A percentile compares a stretch with the other conserved stretches of the same genome.
These are phyloP conservation scores for Tachuris rubrigastra DNA, from an alignment of 2,113 vertebrate species.

Conservation along the genomic window DNA sequence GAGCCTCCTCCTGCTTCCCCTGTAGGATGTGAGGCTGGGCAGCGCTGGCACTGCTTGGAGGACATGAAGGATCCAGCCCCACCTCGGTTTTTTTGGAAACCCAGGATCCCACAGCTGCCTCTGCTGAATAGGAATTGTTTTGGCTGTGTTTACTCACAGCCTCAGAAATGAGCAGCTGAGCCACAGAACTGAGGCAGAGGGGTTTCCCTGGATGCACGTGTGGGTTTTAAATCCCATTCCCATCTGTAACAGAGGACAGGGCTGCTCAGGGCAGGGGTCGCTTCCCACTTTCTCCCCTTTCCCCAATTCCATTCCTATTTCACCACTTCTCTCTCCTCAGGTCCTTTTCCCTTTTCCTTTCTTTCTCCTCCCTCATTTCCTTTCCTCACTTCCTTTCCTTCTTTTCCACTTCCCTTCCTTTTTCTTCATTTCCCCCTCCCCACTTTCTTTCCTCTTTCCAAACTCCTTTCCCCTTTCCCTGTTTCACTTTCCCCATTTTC, in stretches of 20 bases:
- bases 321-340: background rate
- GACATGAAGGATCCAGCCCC: background rate
- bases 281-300: background rate
- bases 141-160: background rate
- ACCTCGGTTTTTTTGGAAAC: background rate
- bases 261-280: background rate
- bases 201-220: background rate
- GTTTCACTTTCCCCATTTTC: background rate
- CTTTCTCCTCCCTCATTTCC: background rate
- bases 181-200: background rate
- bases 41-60: background rate
- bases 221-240: background rate
- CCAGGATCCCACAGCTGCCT: background rate
- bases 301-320: background rate
- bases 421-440: too few relatives aligned
- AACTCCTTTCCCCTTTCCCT: background rate
- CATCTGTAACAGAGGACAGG: background rate
- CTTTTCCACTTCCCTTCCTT: background rate
- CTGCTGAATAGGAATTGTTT: background rate
- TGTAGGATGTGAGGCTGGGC: background rate
- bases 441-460: background rate
- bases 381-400: background rate
- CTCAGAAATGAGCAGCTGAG: background rate
- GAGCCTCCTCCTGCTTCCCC: background rate
- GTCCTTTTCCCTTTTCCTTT: background rate